phyloP scores from a whole-genome alignment of 2,113 vertebrate genomes.

The Chinchilla lanigera region DNA sequence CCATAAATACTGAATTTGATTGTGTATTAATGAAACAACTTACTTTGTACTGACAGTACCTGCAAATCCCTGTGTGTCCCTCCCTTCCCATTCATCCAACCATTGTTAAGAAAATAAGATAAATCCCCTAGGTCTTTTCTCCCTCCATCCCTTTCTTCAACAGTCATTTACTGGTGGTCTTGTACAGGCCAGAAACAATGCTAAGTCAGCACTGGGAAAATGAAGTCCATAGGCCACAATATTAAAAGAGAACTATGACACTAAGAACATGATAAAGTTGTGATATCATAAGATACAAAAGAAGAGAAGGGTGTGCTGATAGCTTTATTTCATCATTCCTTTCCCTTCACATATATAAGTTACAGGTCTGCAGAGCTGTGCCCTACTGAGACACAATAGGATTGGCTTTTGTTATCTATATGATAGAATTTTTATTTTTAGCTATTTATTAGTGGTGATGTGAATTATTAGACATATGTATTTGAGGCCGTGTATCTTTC shows the following conservation, averaged over 20 bases:
- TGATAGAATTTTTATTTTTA: not conserved
- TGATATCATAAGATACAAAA: not conserved
- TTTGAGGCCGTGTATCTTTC: not conserved
- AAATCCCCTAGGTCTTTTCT: not conserved
- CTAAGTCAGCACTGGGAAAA: not conserved
- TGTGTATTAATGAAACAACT: not conserved
- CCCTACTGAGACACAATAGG: too few species aligned
- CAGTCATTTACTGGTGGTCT: not conserved
- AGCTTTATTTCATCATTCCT: not conserved
- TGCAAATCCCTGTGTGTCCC: not conserved
- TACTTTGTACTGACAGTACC: not conserved
- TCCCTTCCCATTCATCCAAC: not conserved
- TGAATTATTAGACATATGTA: not conserved
- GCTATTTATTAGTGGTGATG: not conserved
- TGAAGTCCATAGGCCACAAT: not conserved
- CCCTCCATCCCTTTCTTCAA: not conserved
- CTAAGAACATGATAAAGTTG: not conserved
- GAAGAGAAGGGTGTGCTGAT: not conserved
- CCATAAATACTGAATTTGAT: not conserved
- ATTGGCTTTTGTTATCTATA: not conserved
- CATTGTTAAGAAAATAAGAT: not conserved
- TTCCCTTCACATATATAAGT: not conserved
- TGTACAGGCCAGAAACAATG: not conserved
- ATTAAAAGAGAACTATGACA: not conserved
- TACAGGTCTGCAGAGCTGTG: not conserved